phyloP scores from a whole-genome alignment of 1,140 invertebrate genomes.

The Trissolcus basalis region DNA sequence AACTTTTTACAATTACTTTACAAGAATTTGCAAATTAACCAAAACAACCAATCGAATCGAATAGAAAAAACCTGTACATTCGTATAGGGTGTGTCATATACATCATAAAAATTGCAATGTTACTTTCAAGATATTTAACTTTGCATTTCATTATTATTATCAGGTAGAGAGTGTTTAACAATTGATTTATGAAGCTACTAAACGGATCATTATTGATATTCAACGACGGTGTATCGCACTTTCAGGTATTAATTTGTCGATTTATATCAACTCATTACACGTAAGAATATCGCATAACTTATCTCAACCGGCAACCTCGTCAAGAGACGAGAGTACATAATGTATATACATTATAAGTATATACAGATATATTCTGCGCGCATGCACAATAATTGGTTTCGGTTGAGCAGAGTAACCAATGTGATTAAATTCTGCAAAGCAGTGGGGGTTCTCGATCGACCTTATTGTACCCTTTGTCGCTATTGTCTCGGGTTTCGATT shows the following conservation, averaged over 20 bases:
- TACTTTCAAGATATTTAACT: no score
- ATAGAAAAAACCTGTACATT: no score
- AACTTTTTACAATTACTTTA: no score
- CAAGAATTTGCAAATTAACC: no score
- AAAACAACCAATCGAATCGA: no score
- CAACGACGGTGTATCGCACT: slow-evolving; percentile 14
- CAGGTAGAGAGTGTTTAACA: background rate
- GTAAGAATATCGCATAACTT: slow-evolving; percentile 24
- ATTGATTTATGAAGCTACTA: background rate
- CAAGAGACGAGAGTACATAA: slow-evolving; percentile 19
- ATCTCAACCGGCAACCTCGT: slow-evolving; percentile 3
- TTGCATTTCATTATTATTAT: background rate
- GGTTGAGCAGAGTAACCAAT: slow-evolving; percentile 68
- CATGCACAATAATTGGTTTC: slow-evolving; percentile 70
- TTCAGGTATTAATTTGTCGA: slow-evolving; percentile 30
- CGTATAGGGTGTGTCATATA: no score
- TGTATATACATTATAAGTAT: slow-evolving; percentile 41
- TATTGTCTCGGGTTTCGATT: slow-evolving; percentile 57
- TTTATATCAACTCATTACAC: slow-evolving; percentile 23
- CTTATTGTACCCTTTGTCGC: slow-evolving; percentile 57
- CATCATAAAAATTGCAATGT: no score
- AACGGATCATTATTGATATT: slow-evolving; percentile 5
- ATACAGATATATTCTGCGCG: slow-evolving; percentile 48
- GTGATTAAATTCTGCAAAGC: slow-evolving; percentile 70
- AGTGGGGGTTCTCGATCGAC: slow-evolving; percentile 59